phyloP scores from a whole-genome alignment of 2,113 vertebrate species.

The Mus pahari region DNA sequence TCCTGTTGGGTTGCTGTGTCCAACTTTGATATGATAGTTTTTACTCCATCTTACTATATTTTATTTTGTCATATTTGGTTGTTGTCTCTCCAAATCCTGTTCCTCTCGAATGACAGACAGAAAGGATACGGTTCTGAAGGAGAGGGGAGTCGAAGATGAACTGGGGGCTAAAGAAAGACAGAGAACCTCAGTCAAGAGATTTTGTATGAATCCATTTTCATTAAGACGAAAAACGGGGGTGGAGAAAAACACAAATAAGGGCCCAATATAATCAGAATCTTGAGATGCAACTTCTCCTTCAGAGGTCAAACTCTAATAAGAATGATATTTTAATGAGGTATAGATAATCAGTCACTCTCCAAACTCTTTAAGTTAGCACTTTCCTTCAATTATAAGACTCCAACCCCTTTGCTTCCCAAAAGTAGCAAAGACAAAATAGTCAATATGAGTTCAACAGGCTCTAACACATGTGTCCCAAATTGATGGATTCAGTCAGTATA shows the following conservation, averaged over 20 bases:
- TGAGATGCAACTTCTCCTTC: slow-evolving; percentile 70
- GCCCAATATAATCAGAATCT: slow-evolving; percentile 80
- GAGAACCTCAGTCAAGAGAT: not conserved
- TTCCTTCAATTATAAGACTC: slow-evolving; percentile 77
- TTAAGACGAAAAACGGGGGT: not conserved
- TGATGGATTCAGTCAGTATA: slow-evolving; percentile 86
- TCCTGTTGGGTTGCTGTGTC: not conserved
- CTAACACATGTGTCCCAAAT: slow-evolving; percentile 84
- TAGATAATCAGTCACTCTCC: slow-evolving; percentile 79
- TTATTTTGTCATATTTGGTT: no score
- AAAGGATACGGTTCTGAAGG: not conserved
- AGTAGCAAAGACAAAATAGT: slow-evolving; percentile 71
- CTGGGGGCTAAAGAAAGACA: no score
- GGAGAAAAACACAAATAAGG: slow-evolving; percentile 74
- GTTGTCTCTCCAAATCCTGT: not conserved
- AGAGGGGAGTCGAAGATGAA: not conserved
- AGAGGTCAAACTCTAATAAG: slow-evolving; percentile 70
- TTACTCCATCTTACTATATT: no score
- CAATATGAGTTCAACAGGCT: slow-evolving; percentile 83
- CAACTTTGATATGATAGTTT: not conserved
- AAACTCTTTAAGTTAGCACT: slow-evolving; percentile 82
- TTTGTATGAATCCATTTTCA: not conserved
- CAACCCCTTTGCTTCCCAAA: slow-evolving; percentile 68
- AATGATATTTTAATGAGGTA: slow-evolving; percentile 78
- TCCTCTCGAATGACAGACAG: not conserved